Evolutionary conservation across 1,140 invertebrate genomes (phyloP), one percentile per base, ranked within the genome.

Genomic region (Bilobella aurantiaca): DNA sequence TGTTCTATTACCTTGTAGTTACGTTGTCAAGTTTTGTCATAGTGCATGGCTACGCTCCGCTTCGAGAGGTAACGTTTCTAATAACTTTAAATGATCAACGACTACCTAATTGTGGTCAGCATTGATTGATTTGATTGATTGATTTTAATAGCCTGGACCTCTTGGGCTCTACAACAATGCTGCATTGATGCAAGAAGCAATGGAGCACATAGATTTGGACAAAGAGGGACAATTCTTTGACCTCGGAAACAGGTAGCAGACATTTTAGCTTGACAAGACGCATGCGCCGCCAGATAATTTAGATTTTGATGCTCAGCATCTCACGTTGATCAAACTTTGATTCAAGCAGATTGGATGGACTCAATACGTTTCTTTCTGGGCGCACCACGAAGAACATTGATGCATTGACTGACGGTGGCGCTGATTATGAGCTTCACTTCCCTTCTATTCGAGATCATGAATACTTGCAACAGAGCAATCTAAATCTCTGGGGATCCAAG

Each of bases 371-470:
- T 65, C 80, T 84, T 73, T 73, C 78, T 78, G 42, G 78, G 76
- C 31, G 83, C 76, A 77, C 74, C 62, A 79, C 80, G 59, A 80
- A 82, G 21, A 77, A 80, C 53, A 75, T 80, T 56, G 81, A 82
- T 59, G 81, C 81, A 63, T 79, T 82, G 32, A n/a, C n/a, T n/a
- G 83, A 84, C 68, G 77, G 79, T 73, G 77, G 77, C 0, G 72
- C 82, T 31, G 84, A 86, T 76, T 86, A 85, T 75, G 86, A 87
- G 53, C 80, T 80, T 0, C 74, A 85, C 12, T 79, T 81, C 79
- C 86, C 87, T 1, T 87, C 87, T 68, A 80, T 92, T 42, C 79
- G 93, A 16, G 92, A 96, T 76, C 88, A 92, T 69, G 93, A 97
- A 74, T 93, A 90, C 74, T 73, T 95, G 63, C 86, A 90, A 73